Evolutionary conservation across 2,113 vertebrate genomes (phyloP), one percentile per base, ranked within the genome.

Genomic region (Conger conger): DNA sequence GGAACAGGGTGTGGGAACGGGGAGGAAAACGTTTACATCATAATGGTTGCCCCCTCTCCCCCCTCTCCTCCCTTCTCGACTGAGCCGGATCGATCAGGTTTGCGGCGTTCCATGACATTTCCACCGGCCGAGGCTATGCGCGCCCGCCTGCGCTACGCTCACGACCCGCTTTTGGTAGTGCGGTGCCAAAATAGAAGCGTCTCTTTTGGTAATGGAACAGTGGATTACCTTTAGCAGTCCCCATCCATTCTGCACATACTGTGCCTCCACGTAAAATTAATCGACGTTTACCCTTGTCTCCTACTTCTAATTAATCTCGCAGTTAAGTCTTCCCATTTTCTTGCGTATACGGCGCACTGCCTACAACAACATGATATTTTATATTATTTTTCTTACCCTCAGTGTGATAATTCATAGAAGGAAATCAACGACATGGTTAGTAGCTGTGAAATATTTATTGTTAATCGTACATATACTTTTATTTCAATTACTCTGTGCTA

Each of bases 171-270:
- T 92, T 92, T 90, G 90, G 91, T 88, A 88, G 87, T 88, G 16
- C n/a, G 23, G 81, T 42, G 84, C 86, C 63, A 89, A 93, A 94
- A 92, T 93, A 92, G 92, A 88, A 76, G 80, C 87, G 85, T 91
- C 92, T 90, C 88, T 91, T 93, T 93, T 91, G 92, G 91, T 89
- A 88, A 88, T 85, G 84, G 0, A 73, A 35, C 73, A 78, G 18
- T 83, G 40, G 89, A 3, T 9, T 45, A 89, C 89, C 87, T 92
- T 73, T 88, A 90, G 87, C 83, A 85, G 86, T 18, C 68, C 35
- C 18, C 20, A 20, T 35, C 1, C 82, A n/a, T 0, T 77, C 57
- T 36, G 37, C 86, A 80, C 27, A 84, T 84, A 77, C 30, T 4
- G 36, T 53, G n/a, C n/a, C 81, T 85, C 15, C 45, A 82, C 84